phyloP scores from a whole-genome alignment of 2,888 invertebrate genomes.

The Anaspis maculata region DNA sequence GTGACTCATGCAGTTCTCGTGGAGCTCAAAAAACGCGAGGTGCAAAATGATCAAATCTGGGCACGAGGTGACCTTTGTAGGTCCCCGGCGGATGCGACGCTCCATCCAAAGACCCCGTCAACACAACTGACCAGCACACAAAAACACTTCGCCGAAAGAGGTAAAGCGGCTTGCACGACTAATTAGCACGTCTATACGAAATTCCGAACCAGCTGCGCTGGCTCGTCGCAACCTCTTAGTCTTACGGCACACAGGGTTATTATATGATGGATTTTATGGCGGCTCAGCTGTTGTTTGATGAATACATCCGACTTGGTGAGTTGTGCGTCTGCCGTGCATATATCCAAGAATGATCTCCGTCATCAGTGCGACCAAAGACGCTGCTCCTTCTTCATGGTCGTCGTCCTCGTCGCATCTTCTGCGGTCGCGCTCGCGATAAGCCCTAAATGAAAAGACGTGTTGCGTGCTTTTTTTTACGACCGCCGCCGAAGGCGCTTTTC shows the following conservation, averaged over 20 bases:
- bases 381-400: slow-evolving; percentile 11
- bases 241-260: slow-evolving; percentile 25
- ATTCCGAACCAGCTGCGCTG: slow-evolving; percentile 37
- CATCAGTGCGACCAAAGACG: slow-evolving; percentile 2
- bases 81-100: slow-evolving; percentile 25
- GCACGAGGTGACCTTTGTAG: slow-evolving; percentile 27
- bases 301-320: slow-evolving; percentile 14
- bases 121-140: too few species aligned
- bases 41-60: too few species aligned
- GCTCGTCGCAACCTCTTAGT: slow-evolving; percentile 7
- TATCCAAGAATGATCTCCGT: not conserved
- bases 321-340: too few species aligned
- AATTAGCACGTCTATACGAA: slow-evolving; percentile 42
- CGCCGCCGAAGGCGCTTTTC: too few species aligned
- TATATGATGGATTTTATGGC: slow-evolving; percentile 24
- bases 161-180: slow-evolving; percentile 31
- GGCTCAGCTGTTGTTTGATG: slow-evolving; percentile 28
- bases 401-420: slow-evolving; percentile 26
- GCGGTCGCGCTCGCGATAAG: slow-evolving; percentile 29
- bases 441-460: slow-evolving; percentile 30
- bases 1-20: too few species aligned
- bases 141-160: slow-evolving; percentile 33
- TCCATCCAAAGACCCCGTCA: too few species aligned
- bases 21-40: too few species aligned
- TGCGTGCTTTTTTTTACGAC: slow-evolving; percentile 14